phyloP scores from a whole-genome alignment of 2,113 vertebrate genomes.

The Gavia stellata region DNA sequence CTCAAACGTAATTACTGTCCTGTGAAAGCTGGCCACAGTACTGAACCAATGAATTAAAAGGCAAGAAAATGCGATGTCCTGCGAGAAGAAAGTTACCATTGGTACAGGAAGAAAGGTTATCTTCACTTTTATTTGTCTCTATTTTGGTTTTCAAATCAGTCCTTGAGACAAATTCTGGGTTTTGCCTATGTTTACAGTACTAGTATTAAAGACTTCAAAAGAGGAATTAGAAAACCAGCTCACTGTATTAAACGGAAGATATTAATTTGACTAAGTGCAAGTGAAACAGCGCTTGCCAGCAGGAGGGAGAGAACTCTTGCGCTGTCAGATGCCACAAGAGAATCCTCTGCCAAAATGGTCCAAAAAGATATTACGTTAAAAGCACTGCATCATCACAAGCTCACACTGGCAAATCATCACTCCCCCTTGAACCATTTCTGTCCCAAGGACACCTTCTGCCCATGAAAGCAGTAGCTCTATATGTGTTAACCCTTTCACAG shows the following conservation, averaged over 20 bases:
- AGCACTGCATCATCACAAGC: neutral
- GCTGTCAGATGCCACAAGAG: neutral
- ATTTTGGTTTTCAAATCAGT: neutral
- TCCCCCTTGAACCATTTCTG: neutral
- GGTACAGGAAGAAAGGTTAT: neutral
- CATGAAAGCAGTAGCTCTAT: neutral
- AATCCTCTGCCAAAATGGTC: constrained; percentile 16
- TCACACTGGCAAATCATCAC: neutral
- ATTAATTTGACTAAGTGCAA: constrained; percentile 32
- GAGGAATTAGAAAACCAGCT: neutral
- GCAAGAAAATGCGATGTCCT: neutral
- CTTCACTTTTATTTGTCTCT: neutral
- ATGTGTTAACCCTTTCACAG: neutral
- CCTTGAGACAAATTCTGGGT: neutral
- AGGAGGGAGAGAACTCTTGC: neutral
- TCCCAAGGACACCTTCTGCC: neutral
- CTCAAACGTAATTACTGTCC: neutral
- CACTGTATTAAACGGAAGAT: neutral
- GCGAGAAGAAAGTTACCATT: neutral
- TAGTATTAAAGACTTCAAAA: neutral
- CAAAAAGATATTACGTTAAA: constrained; percentile 10
- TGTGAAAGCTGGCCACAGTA: neutral
- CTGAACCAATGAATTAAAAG: neutral
- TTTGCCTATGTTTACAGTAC: neutral
- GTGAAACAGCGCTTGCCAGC: neutral